Evolutionary conservation across 2,888 invertebrate genomes (phyloP), one percentile per base, ranked within the genome.

Genomic region (Apeira syringaria): DNA sequence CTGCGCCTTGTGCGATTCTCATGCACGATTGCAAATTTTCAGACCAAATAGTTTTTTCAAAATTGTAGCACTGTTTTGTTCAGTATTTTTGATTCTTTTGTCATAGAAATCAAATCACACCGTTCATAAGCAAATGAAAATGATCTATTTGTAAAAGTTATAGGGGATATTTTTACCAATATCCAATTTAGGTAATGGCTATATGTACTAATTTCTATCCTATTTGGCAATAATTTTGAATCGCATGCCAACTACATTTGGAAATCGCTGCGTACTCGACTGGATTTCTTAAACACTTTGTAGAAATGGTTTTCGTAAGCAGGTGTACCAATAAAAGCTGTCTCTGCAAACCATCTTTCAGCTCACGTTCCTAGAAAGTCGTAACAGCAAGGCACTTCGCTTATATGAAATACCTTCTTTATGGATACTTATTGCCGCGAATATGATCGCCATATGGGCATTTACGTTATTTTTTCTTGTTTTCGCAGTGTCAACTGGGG

Each of bases 381-480:
- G 73, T 80, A 78, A 82, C 75, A 72, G 61, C 68, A 66, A 74
- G 71, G 69, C 71, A 74, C 74, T 80, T 74, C 67, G 72, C 72
- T 72, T 77, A 73, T 78, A 75, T 76, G 77, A 82, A 83, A 82
- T 77, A 79, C 75, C 68, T 63, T 61, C 68, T 78, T 83, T 81
- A 80, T 80, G 74, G 74, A 80, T 78, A 80, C 78, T 80, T 81
- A 83, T 80, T 80, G 74, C 71, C 56, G 57, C 60, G 68, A 68
- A 75, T 80, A 76, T 72, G 72, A 66, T 69, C 61, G 66, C 62
- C 65, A 61, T 69, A 66, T 64, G 59, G 61, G 62, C 69, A 64
- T 74, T 71, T 74, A 72, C 66, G 68, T 60, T 47, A 67, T 69
- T 60, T 68, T 74, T 67, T 66, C 56, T 56, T 67, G 61, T 69